phyloP scores from a whole-genome alignment of 2,797 vertebrate species.

The Limnodromus scolopaceus region DNA sequence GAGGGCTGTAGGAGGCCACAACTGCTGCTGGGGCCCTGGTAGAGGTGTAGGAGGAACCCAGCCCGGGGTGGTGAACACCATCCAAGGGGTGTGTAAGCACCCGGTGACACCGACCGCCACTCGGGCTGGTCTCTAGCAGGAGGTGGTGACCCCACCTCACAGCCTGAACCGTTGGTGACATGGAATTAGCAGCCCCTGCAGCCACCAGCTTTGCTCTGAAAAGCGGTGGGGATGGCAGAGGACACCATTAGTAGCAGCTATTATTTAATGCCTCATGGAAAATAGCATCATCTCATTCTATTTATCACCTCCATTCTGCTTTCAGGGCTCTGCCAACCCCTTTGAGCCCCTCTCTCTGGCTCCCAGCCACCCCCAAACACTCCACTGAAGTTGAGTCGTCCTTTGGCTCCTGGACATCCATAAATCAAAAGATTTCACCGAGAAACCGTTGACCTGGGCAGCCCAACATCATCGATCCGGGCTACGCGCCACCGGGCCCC shows the following conservation, averaged over 20 bases:
- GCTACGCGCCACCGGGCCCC: neutral
- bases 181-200: neutral
- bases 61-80: accelerated
- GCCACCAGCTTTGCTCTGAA: neutral
- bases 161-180: neutral
- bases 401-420: neutral
- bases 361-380: neutral
- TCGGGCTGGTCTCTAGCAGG: neutral
- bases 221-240: neutral
- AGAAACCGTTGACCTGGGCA: neutral
- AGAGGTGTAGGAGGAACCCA: neutral
- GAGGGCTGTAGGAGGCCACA: neutral
- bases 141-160: neutral
- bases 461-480: neutral
- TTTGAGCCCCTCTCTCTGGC: neutral
- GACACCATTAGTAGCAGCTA: neutral
- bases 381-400: neutral
- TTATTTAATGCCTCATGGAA: neutral
- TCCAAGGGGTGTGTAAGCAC: neutral
- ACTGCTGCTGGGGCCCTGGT: neutral
- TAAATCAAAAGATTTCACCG: neutral
- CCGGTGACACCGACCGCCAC: neutral
- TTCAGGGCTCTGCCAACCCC: neutral
- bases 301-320: neutral
- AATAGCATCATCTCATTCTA: neutral